Percentiles rank a stretch among this genome's conserved stretches.
Conservation (phyloP, 1,140 invertebrate species). For the Helicoverpa zea region DNA sequence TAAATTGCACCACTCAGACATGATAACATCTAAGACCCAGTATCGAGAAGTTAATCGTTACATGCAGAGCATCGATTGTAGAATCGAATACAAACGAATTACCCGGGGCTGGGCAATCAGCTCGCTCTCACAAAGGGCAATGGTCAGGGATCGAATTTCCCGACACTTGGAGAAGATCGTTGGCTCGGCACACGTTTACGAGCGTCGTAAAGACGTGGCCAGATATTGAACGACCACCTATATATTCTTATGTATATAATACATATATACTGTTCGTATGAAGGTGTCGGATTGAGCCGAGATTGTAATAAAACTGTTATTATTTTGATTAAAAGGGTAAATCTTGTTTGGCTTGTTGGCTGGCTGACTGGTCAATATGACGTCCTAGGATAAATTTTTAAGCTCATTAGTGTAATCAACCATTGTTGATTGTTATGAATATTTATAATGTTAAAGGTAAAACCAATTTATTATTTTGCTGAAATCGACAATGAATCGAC, state of each 20-base stretch:
- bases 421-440: too few relatives aligned
- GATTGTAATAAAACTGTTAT: not conserved
- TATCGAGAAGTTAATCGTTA: constrained; percentile 45
- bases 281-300: constrained; percentile 17
- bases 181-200: constrained; percentile 64
- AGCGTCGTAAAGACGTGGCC: constrained; percentile 68
- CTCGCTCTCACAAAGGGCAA: constrained; percentile 55
- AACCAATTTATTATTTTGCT: too few relatives aligned
- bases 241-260: constrained; percentile 41
- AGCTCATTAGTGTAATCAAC: too few relatives aligned
- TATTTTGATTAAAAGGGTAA: not conserved
- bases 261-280: constrained; percentile 22
- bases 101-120: constrained; percentile 44
- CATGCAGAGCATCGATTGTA: constrained; percentile 32
- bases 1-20: not conserved
- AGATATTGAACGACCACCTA: constrained; percentile 62
- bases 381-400: too few relatives aligned
- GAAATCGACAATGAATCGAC: too few relatives aligned
- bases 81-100: constrained; percentile 41
- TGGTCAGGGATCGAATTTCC: constrained; percentile 65
- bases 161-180: constrained; percentile 68
- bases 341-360: not conserved
- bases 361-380: too few relatives aligned
- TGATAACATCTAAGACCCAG: constrained; percentile 32
- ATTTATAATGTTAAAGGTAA: too few relatives aligned